These are phyloP conservation scores for Crossocerus cetratus DNA, from an alignment of 2,888 invertebrate species.

Conservation along the genomic window DNA sequence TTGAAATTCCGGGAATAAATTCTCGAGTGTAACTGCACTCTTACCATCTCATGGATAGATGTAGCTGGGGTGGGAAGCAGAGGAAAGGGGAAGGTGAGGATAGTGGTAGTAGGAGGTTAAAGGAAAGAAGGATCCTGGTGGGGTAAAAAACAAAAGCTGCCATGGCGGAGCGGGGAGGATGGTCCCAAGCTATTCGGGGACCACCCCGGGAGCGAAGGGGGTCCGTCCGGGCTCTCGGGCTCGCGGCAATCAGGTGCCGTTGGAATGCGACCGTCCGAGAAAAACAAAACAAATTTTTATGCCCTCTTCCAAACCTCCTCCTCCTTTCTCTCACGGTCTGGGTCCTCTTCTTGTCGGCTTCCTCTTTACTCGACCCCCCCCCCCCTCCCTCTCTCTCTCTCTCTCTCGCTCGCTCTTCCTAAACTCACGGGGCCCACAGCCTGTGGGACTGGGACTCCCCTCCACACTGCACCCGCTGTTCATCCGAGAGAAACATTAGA, in stretches of 20 bases:
- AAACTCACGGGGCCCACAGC: neutral
- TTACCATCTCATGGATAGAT: neutral
- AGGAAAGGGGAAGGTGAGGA: neutral
- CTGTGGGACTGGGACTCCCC: constrained; percentile 1
- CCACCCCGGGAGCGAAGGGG: constrained; percentile 68
- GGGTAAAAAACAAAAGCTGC: constrained; percentile 61
- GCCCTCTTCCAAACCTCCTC: constrained; percentile 59
- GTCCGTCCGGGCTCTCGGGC: constrained; percentile 65
- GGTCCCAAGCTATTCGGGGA: constrained; percentile 71
- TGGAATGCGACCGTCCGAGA: constrained; percentile 72
- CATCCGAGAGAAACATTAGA: constrained; percentile 67
- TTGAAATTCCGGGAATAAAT: no score
- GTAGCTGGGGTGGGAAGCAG: constrained; percentile 38
- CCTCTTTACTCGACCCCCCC: constrained; percentile 1
- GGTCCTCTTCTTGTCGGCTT: constrained; percentile 27
- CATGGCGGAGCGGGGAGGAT: constrained; percentile 59
- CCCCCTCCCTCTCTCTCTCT: neutral
- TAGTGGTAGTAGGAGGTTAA: constrained; percentile 36
- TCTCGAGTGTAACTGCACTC: no score
- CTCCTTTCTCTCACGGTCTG: constrained; percentile 14
- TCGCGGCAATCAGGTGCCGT: constrained; percentile 73
- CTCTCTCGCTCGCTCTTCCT: constrained; percentile 14
- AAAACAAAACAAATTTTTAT: constrained; percentile 73
- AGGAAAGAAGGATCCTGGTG: constrained; percentile 31
- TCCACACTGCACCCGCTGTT: constrained; percentile 26